Evolutionary conservation across 2,113 vertebrate genomes (phyloP).

Genomic region (Crocuta crocuta): DNA sequence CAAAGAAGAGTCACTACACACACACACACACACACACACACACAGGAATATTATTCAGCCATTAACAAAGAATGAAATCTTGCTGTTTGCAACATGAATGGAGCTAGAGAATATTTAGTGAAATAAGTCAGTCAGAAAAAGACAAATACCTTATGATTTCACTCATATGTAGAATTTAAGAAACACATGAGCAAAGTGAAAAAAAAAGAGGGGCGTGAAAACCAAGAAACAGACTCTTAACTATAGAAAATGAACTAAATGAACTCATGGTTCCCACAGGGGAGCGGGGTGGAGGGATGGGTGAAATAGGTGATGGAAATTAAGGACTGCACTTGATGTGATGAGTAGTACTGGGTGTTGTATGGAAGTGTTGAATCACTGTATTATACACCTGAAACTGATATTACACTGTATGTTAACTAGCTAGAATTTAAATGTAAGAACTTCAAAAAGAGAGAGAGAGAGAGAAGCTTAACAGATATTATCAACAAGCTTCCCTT

Average conservation of each 20-base stretch:
- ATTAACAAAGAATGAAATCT: background rate
- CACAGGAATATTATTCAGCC: background rate
- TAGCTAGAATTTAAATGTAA: background rate
- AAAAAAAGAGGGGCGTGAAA: background rate
- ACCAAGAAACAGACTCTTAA: background rate
- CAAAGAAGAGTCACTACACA: background rate
- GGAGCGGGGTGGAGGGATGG: background rate
- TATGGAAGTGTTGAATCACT: background rate
- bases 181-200: background rate
- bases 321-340: background rate
- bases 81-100: background rate
- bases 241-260: background rate
- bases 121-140: background rate
- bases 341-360: background rate
- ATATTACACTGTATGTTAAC: background rate
- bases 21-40: background rate
- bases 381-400: background rate
- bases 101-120: background rate
- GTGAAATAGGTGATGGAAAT: background rate
- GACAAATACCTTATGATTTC: background rate
- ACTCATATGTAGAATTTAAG: background rate
- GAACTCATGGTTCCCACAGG: background rate
- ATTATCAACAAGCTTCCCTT: background rate
- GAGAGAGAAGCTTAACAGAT: background rate
- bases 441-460: background rate